Evolutionary conservation across 2,113 vertebrate genomes (phyloP).

Genomic region (Coreoperca whiteheadi): DNA sequence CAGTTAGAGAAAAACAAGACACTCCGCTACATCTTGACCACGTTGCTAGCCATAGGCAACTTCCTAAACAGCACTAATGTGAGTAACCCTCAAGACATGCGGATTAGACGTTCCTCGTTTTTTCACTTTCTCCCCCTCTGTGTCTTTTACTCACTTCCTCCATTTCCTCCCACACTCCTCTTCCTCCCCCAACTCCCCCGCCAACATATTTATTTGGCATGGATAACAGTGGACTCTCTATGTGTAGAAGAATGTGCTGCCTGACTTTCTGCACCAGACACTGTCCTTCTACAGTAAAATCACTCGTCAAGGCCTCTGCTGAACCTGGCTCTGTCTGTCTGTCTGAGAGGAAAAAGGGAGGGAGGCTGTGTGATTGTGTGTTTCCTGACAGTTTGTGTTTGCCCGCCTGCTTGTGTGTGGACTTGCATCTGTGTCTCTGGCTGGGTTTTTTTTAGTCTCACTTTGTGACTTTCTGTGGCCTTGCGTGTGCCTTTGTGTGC

Average conservation of each 20-base stretch:
- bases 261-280: constrained; percentile 54
- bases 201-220: constrained; percentile 64
- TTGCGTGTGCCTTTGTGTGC: constrained; percentile 15
- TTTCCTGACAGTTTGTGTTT: constrained; percentile 16
- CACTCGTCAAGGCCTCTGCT: constrained; percentile 30
- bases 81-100: constrained; percentile 75
- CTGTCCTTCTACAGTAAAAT: constrained; percentile 60
- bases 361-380: constrained; percentile 20
- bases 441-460: constrained; percentile 7
- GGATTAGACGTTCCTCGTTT: background rate
- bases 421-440: constrained; percentile 22
- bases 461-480: constrained; percentile 28
- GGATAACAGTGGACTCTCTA: constrained; percentile 60
- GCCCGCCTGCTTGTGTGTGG: constrained; percentile 26
- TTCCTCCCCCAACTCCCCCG: background rate
- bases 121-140: constrained; percentile 11
- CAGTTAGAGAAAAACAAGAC: constrained; percentile 98
- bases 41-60: constrained; percentile 95
- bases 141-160: constrained; percentile 35
- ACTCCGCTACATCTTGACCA: constrained; percentile 93
- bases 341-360: constrained; percentile 17
- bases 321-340: constrained; percentile 44
- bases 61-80: constrained; percentile 97
- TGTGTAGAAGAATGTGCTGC: constrained; percentile 66
- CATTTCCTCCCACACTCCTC: constrained; percentile 32